Evolutionary conservation across 2,797 vertebrate genomes (phyloP).

Genomic region (Nasua narica): DNA sequence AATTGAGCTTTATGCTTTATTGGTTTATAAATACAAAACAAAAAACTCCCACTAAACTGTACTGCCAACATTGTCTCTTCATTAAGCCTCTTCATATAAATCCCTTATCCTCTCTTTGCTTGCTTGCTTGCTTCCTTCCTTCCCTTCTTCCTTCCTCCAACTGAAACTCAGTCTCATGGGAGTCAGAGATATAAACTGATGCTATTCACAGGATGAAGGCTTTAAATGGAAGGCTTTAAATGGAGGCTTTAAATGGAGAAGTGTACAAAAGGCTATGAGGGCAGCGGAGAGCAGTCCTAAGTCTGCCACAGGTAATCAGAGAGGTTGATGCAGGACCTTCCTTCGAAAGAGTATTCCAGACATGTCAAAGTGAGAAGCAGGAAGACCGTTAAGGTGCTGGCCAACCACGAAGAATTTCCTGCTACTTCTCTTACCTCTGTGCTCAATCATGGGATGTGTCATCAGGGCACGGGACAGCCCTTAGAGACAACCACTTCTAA

Average conservation of each 20-base stretch:
- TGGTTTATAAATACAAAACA: neutral
- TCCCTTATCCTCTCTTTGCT: neutral
- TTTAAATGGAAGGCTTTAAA: neutral
- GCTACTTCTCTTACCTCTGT: neutral
- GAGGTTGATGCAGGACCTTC: neutral
- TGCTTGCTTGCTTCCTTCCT: neutral
- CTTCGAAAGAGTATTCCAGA: neutral
- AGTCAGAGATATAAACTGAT: neutral
- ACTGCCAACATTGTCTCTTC: neutral
- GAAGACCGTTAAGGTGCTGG: neutral
- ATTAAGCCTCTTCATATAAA: neutral
- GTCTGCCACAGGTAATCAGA: neutral
- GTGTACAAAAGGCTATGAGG: neutral
- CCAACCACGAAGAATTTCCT: constrained; percentile 10
- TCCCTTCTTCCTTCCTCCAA: neutral
- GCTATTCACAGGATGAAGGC: neutral
- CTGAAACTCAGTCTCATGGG: neutral
- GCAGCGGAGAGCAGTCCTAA: neutral
- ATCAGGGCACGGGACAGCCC: neutral
- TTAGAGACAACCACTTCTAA: neutral
- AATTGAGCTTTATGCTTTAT: neutral
- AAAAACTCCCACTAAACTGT: neutral
- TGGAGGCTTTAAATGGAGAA: neutral
- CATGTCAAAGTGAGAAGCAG: neutral
- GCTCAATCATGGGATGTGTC: constrained; percentile 19